Base-by-base conservation (phyloP, 2,888 invertebrate species). In the Lypha dubia region DNA sequence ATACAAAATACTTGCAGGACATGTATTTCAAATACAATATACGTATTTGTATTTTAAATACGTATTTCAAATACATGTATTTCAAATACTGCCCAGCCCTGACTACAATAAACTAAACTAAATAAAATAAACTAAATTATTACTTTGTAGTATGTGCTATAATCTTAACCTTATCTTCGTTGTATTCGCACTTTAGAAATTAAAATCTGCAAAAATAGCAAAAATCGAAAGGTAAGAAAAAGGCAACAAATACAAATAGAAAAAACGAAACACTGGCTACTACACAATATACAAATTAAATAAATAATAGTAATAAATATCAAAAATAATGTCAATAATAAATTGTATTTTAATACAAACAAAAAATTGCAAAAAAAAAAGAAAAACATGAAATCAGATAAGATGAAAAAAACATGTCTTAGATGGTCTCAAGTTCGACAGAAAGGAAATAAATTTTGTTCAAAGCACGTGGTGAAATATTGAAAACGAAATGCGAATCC, bases 261-360 rank as follows among this genome's bases (percentile, higher is more conserved):
- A 9, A 11, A 62, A 38, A 38, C 9, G 13, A 13, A 38, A 3
- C 22, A 0, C 2, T 32, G 13, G 17, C 20, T 51, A 7, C n/a
- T n/a, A n/a, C n/a, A n/a, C 8, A 49, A 22, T n/a, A 65, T 41
- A 44, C 15, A 6, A 65, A 65, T 32, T 35, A 56, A 56, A 58
- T 46, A 46, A 67, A 76, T 67, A 32, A n/a, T 49, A 17, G 46
- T 46, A 35, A 67, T 67, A 67, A 67, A 76, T 35, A 74, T 38
- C 35, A 67, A 67, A 35, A 67, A 44, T 22, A 56, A 35, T 56
- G 46, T 8, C 49, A 46, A 24, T 73, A 76, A 44, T 67, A 58
- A 58, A 68, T 76, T 58, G 17, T 58, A 38, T 53, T 22, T 41
- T 15, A 35, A 65, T 53, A 11, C 6, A 13, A 56, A 76, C n/a